Percentiles rank a stretch among this genome's conserved stretches.
These are phyloP conservation scores for Myripristis murdjan DNA, from an alignment of 2,797 vertebrate genomes.

Conservation along the genomic window DNA sequence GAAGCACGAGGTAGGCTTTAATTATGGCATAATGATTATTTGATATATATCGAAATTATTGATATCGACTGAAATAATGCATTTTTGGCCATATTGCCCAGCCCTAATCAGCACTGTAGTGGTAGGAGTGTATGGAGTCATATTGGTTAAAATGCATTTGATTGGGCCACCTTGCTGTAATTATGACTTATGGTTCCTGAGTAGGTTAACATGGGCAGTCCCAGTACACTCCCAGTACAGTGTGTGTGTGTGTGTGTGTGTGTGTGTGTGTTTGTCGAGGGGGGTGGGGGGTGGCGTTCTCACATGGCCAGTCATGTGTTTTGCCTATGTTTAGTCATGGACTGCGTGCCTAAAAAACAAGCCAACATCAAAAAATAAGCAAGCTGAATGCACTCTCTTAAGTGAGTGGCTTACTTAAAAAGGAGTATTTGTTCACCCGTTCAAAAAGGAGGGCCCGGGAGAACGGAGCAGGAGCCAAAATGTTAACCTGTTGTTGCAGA, in stretches of 20 bases:
- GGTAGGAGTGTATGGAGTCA: background rate
- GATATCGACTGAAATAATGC: too few relatives aligned
- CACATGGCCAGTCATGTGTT: conserved; percentile 48
- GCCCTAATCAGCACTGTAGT: too few relatives aligned
- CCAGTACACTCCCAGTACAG: too few relatives aligned
- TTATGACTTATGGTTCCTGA: conserved; percentile 21
- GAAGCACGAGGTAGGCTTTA: too few relatives aligned
- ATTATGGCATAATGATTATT: too few relatives aligned
- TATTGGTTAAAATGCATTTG: background rate
- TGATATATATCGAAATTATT: too few relatives aligned
- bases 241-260: too few relatives aligned
- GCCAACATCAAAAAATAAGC: conserved; percentile 38
- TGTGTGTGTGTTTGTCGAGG: background rate
- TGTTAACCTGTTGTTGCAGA: conserved; percentile 35
- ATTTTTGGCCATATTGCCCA: too few relatives aligned
- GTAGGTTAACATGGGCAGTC: conserved; percentile 34
- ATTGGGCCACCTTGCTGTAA: background rate
- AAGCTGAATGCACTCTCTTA: conserved; percentile 10
- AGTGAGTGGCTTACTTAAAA: conserved; percentile 44
- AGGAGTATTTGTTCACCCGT: conserved; percentile 44
- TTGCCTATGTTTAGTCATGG: conserved; percentile 50
- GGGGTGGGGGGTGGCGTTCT: too few relatives aligned
- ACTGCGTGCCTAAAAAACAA: conserved; percentile 47
- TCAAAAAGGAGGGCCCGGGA: conserved; percentile 32
- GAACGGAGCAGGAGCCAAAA: conserved; percentile 33